A percentile compares a stretch with the other conserved stretches of the same genome.
phyloP scores from a whole-genome alignment of 2,113 vertebrate species.

The Callithrix jacchus region DNA sequence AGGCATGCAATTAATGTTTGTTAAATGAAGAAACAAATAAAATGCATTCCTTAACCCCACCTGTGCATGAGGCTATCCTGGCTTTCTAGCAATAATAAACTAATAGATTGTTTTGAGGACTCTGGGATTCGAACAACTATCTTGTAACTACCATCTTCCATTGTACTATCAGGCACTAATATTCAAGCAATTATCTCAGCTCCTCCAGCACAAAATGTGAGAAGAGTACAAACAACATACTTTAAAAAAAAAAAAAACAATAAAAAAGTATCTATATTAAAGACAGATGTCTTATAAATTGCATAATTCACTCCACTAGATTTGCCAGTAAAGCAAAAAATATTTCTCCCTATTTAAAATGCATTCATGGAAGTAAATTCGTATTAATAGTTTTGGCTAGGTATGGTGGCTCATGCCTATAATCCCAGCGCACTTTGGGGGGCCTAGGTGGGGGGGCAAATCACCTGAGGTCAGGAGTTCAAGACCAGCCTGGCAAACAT shows the following conservation, averaged over 20 bases:
- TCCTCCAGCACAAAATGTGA: not conserved
- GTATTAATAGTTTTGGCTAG: too few relatives aligned
- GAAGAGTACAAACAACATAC: not conserved
- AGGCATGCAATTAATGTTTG: not conserved
- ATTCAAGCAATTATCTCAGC: not conserved
- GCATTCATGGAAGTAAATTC: not conserved
- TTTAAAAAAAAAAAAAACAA: not conserved
- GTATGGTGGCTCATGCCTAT: too few relatives aligned
- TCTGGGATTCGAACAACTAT: not conserved
- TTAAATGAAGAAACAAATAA: not conserved
- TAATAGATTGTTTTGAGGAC: not conserved
- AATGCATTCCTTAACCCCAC: not conserved
- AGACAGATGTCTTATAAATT: not conserved
- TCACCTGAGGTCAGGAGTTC: too few relatives aligned
- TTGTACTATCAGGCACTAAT: not conserved
- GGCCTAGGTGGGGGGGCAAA: too few relatives aligned
- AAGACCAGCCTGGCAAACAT: too few relatives aligned
- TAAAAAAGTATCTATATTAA: not conserved
- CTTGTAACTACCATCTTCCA: not conserved
- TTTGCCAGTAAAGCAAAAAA: not conserved
- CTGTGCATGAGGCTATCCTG: not conserved
- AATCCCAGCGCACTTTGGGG: too few relatives aligned
- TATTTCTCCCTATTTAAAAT: not conserved
- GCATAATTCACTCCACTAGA: not conserved
- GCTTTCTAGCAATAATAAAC: not conserved